phyloP scores from a whole-genome alignment of 2,888 invertebrate genomes.

The Busseola fusca region DNA sequence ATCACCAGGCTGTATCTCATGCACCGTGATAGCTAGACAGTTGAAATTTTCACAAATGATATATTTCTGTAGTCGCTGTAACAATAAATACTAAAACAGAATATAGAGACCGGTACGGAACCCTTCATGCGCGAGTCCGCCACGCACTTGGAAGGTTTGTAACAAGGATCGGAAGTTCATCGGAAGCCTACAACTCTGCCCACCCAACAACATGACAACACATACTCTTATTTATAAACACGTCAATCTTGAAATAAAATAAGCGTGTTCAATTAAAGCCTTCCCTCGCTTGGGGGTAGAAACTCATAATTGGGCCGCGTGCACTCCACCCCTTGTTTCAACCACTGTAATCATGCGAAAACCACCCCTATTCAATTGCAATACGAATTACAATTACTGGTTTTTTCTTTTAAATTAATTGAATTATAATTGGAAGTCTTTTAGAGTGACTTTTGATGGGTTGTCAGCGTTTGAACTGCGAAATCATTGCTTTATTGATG shows the following conservation, averaged over 20 bases:
- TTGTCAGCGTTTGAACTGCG: constrained; percentile 51
- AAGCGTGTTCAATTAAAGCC: constrained; percentile 85
- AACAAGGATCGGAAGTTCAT: neutral
- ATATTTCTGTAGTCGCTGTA: no score
- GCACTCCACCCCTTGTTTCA: constrained; percentile 69
- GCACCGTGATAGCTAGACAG: no score
- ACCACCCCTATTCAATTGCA: constrained; percentile 51
- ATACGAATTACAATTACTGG: constrained; percentile 49
- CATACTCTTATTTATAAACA: constrained; percentile 58
- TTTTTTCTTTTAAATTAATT: constrained; percentile 75
- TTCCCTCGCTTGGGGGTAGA: constrained; percentile 73
- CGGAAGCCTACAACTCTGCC: neutral
- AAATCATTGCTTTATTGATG: constrained; percentile 42
- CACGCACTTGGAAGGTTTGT: no score
- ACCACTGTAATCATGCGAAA: constrained; percentile 42
- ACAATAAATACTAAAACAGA: no score
- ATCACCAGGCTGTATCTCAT: no score
- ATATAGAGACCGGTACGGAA: no score
- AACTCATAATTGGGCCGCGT: constrained; percentile 82
- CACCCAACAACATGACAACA: constrained; percentile 16
- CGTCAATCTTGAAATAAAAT: constrained; percentile 85
- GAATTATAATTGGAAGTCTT: constrained; percentile 75
- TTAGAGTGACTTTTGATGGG: constrained; percentile 71
- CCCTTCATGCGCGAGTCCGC: no score
- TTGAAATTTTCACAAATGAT: no score